Evolutionary conservation across 1,140 invertebrate genomes (phyloP), one percentile per base, ranked within the genome.

Genomic region (Thalassaphorura encarpata): DNA sequence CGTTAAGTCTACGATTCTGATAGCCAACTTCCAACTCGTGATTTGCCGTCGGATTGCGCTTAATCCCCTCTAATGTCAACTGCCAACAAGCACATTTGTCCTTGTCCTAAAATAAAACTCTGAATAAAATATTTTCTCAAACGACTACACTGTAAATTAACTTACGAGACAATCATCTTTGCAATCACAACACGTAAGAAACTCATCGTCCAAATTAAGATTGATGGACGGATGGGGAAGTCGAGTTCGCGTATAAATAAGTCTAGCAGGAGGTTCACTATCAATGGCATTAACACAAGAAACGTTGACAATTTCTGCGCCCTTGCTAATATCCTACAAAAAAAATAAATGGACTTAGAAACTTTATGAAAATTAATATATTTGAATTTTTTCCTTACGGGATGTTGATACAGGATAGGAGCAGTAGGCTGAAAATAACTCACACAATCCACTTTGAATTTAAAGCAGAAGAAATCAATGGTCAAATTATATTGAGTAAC

Each of bases 201-300:
- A 96, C 24, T 88, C 81, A 1, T 81, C 77, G 72, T 95, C 85
- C 2, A 86, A 69, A 71, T 93, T 92, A 8, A 97, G 73, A 52
- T 84, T 76, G 0, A 96, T 91, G 3, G 85, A 87, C 58, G 87
- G 80, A 4, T 84, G 84, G 5, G 90, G 86, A 61, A 85, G 83
- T 11, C 92, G 75, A 66, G 84, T 77, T 2, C 84, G 87, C 54
- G 85, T 87, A 70, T 97, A 97, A 42, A 83, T 82, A 45, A 92
- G 85, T 61, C 84, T 85, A 64, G 89, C 84, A 8, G 91, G 89
- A 33, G 71, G 69, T 2, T 82, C 79, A 53, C 83, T 78, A 71
- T 94, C 88, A 53, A 94, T 79, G 60, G 86, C 85, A 72, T 97
- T 97, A 0, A 96, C 87, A 66, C 89, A 88, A 0, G 85, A 83